phyloP scores from a whole-genome alignment of 2,797 vertebrate genomes.

The Champsocephalus gunnari region DNA sequence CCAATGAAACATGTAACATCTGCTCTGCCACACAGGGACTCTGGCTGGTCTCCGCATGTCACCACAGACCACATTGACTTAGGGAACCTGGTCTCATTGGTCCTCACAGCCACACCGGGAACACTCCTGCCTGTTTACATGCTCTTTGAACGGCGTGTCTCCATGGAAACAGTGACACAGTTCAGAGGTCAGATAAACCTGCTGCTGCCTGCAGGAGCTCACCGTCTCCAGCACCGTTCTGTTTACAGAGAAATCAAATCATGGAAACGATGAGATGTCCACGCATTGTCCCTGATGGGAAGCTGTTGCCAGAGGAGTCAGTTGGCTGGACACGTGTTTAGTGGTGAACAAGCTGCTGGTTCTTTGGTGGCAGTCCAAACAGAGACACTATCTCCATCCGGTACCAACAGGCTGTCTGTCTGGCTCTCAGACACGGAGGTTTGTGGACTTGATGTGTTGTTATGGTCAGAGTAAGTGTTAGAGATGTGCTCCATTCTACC shows the following conservation, averaged over 20 bases:
- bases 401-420: background rate
- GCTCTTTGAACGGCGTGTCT: background rate
- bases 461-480: too few species aligned
- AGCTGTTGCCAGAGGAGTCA: background rate
- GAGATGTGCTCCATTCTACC: too few species aligned
- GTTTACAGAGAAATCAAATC: background rate
- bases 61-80: background rate
- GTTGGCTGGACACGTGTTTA: background rate
- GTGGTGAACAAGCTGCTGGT: background rate
- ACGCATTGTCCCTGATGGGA: background rate
- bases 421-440: background rate
- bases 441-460: too few species aligned
- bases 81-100: background rate
- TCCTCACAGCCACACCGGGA: background rate
- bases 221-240: background rate
- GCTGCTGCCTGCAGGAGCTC: background rate
- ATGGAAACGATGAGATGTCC: background rate
- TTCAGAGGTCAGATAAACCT: constrained; percentile 10
- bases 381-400: background rate
- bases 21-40: constrained; percentile 4
- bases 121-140: background rate
- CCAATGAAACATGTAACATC: constrained; percentile 22
- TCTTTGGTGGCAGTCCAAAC: background rate
- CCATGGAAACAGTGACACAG: background rate
- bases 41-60: background rate